Conservation (phyloP, 2,113 vertebrate genomes). For the Anarhynchus alexandrinus region DNA sequence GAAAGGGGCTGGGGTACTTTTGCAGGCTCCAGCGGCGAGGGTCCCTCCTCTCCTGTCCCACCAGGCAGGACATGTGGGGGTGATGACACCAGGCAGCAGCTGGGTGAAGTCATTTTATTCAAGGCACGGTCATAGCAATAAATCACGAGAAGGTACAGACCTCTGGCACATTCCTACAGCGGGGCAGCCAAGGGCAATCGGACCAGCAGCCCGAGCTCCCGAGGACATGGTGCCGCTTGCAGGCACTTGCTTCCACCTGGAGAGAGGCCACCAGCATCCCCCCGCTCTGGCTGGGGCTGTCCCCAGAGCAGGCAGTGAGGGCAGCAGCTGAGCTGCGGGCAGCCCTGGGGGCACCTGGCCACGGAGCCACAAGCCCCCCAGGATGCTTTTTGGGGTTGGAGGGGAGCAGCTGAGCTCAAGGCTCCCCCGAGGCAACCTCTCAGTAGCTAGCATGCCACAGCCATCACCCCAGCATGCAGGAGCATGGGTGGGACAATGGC, state of each 20-base stretch:
- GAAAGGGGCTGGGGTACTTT: neutral
- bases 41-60: neutral
- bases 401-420: neutral
- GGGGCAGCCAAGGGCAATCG: slow-evolving; percentile 48
- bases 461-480: neutral
- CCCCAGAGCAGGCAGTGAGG: neutral
- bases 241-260: slow-evolving; percentile 66
- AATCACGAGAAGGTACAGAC: slow-evolving; percentile 70
- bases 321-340: neutral
- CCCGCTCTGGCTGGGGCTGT: neutral
- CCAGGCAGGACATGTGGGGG: fast-evolving
- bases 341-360: fast-evolving
- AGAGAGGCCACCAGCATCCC: neutral
- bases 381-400: neutral
- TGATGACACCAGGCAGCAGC: neutral
- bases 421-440: fast-evolving
- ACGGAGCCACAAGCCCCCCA: neutral
- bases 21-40: fast-evolving
- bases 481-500: fast-evolving
- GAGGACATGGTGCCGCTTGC: slow-evolving; percentile 25
- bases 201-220: neutral
- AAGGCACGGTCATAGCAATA: slow-evolving; percentile 78
- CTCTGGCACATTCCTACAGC: slow-evolving; percentile 75
- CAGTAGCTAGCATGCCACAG: fast-evolving
- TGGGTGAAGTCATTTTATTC: slow-evolving; percentile 76